phyloP scores from a whole-genome alignment of 2,797 vertebrate genomes.

The Luscinia luscinia region DNA sequence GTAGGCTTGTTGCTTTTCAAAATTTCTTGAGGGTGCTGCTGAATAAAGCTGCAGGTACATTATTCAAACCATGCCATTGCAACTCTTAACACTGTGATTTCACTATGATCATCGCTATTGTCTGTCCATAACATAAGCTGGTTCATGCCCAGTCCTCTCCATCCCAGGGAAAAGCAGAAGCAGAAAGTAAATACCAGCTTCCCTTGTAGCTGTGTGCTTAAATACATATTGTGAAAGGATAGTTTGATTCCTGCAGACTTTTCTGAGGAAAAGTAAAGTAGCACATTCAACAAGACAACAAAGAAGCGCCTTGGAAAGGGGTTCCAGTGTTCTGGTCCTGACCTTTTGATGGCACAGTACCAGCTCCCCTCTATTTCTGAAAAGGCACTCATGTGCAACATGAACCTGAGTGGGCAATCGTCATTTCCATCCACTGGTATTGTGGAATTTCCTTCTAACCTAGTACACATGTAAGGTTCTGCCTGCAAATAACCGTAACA shows the following conservation, averaged over 20 bases:
- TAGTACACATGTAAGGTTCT: neutral
- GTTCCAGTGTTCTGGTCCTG: neutral
- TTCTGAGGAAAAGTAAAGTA: neutral
- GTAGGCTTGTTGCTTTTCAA: neutral
- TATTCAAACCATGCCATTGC: neutral
- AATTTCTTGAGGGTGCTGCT: neutral
- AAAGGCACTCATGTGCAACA: neutral
- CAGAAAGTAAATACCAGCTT: neutral
- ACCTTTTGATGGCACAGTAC: neutral
- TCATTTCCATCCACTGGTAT: neutral
- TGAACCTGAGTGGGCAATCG: fast-evolving
- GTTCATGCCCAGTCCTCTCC: neutral
- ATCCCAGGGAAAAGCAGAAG: neutral
- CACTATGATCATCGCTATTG: neutral
- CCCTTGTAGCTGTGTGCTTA: neutral
- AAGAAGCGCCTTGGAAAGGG: neutral
- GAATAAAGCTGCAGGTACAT: neutral
- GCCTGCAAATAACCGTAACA: neutral
- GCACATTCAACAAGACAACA: fast-evolving
- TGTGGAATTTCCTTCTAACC: neutral
- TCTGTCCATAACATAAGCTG: neutral
- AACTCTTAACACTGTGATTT: neutral
- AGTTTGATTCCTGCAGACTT: neutral
- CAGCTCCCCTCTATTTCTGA: neutral
- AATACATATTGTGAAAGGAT: neutral